phyloP scores from a whole-genome alignment of 2,113 vertebrate genomes.

The Natator depressus region DNA sequence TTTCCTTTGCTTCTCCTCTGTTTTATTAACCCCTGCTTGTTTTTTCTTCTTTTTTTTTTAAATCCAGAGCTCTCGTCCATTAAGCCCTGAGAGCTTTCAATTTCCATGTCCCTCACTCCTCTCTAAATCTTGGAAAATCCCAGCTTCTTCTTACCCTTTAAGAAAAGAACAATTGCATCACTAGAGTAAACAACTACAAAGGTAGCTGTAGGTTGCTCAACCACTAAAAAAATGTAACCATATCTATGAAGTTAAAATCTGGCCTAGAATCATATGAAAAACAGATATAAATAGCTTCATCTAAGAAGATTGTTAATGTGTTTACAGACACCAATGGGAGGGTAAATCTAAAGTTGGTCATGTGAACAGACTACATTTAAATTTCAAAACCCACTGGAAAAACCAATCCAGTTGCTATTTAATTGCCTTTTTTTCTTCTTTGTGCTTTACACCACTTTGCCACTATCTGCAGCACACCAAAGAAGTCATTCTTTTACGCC shows the following conservation, averaged over 20 bases:
- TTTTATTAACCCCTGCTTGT: neutral
- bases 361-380: neutral
- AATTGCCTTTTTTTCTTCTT: constrained; percentile 13
- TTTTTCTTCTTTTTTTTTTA: neutral
- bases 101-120: neutral
- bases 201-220: neutral
- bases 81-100: neutral
- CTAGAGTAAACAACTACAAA: neutral
- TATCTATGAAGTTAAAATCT: neutral
- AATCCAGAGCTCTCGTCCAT: neutral
- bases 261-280: too few species aligned
- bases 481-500: constrained; percentile 45
- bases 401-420: neutral
- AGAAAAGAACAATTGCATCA: too few species aligned
- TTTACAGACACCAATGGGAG: neutral
- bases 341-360: neutral
- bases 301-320: neutral
- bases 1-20: too few species aligned
- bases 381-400: neutral
- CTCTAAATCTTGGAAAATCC: neutral
- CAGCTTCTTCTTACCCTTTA: neutral
- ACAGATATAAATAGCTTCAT: too few species aligned
- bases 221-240: neutral
- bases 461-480: constrained; percentile 52
- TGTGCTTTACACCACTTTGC: constrained; percentile 29